Evolutionary conservation across 2,888 invertebrate genomes (phyloP).

Genomic region (Drosophila hamatofila): DNA sequence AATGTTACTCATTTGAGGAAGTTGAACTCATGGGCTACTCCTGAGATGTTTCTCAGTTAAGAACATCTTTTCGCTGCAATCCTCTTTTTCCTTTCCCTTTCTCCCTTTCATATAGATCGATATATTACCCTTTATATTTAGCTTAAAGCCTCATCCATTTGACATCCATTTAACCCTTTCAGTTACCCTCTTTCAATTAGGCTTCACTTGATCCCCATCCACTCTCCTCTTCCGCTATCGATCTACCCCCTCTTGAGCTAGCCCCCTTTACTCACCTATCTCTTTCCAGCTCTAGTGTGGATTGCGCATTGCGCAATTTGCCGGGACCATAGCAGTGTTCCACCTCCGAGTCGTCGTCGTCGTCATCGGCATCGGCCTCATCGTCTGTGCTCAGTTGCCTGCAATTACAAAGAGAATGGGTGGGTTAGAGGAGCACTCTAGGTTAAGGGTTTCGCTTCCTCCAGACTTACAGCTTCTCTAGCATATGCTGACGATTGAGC

Average conservation of each 20-base stretch:
- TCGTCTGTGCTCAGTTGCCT: slow-evolving; percentile 86
- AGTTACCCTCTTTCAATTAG: no score
- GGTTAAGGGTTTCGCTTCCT: neutral
- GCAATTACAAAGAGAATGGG: neutral
- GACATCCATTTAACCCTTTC: no score
- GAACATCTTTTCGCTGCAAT: no score
- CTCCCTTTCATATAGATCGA: neutral
- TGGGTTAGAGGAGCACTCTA: no score
- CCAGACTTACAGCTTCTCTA: slow-evolving; percentile 86
- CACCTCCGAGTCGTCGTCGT: slow-evolving; percentile 88
- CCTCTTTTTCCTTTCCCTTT: no score
- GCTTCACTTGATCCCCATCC: no score
- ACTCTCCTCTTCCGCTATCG: neutral
- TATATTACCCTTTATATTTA: no score
- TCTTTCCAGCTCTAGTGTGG: slow-evolving; percentile 88
- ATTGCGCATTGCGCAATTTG: slow-evolving; percentile 88
- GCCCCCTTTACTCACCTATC: slow-evolving; percentile 81
- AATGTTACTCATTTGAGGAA: no score
- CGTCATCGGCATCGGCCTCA: slow-evolving; percentile 87
- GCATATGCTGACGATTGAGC: slow-evolving; percentile 87
- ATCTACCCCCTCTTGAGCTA: neutral
- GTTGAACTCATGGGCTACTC: no score
- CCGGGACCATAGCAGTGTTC: slow-evolving; percentile 88
- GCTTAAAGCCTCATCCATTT: no score
- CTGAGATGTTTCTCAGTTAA: no score